Percentiles rank a stretch among this genome's conserved stretches.
These are phyloP conservation scores for Meandrusa payeni DNA, from an alignment of 2,888 invertebrate genomes.

Conservation along the genomic window DNA sequence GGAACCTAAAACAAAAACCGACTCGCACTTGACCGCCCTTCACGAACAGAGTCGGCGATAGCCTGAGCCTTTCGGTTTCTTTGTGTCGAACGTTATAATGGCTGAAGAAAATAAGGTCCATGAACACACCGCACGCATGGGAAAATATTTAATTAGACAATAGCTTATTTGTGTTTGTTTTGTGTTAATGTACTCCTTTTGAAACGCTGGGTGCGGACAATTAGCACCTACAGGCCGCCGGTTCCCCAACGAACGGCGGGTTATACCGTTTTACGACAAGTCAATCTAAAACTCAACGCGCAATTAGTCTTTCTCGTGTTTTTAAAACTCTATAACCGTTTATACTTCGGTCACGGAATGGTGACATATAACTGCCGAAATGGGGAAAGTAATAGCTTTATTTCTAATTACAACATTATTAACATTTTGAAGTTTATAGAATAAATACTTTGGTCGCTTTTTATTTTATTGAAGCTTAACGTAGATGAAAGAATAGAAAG, in stretches of 20 bases:
- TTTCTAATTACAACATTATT: slow-evolving; percentile 3
- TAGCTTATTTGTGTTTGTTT: slow-evolving; percentile 79
- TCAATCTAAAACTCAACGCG: slow-evolving; percentile 52
- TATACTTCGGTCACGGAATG: slow-evolving; percentile 17
- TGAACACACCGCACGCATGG: slow-evolving; percentile 59
- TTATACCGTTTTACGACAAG: slow-evolving; percentile 61
- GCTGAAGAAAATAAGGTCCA: slow-evolving; percentile 40
- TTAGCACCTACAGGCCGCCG: slow-evolving; percentile 70
- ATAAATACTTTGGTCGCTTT: neutral
- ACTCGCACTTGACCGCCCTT: slow-evolving; percentile 28
- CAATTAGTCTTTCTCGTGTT: slow-evolving; percentile 29
- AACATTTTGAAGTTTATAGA: neutral
- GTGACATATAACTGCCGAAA: slow-evolving; percentile 6
- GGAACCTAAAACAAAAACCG: neutral
- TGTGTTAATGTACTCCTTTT: slow-evolving; percentile 76
- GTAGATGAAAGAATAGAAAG: no score
- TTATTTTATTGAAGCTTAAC: no score
- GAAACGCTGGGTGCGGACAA: slow-evolving; percentile 59
- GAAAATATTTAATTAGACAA: slow-evolving; percentile 80
- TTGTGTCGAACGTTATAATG: slow-evolving; percentile 52
- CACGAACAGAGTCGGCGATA: slow-evolving; percentile 49
- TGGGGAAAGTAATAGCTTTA: neutral
- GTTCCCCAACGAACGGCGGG: slow-evolving; percentile 44
- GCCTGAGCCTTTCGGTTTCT: slow-evolving; percentile 53
- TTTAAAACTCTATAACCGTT: slow-evolving; percentile 11